Conservation (phyloP, 2,797 vertebrate species). For the Schizothorax lantsangensis region DNA sequence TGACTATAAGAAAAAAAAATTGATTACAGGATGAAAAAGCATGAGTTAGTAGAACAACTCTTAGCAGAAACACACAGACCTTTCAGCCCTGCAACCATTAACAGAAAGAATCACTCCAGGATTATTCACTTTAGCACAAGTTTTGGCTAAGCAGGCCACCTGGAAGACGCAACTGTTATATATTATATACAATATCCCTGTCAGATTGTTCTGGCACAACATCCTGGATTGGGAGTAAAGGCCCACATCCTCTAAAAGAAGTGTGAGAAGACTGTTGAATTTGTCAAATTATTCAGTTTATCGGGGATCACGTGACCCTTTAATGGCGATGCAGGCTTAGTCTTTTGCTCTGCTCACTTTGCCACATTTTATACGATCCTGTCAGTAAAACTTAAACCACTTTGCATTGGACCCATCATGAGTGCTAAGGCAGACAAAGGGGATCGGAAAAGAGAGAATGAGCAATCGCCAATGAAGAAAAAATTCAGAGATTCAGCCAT, state of each 20-base stretch:
- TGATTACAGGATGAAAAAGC: not conserved
- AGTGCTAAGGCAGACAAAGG: too few species aligned
- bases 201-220: conserved; percentile 6
- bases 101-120: conserved; percentile 4
- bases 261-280: not conserved
- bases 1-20: not conserved
- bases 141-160: not conserved
- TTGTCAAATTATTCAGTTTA: too few species aligned
- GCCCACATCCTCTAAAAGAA: not conserved
- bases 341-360: too few species aligned
- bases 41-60: not conserved
- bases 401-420: too few species aligned
- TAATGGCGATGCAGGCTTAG: too few species aligned
- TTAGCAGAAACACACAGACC: not conserved
- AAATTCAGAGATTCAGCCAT: too few species aligned
- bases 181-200: not conserved
- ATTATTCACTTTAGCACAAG: not conserved
- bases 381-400: too few species aligned
- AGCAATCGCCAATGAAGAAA: too few species aligned
- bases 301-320: too few species aligned
- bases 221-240: not conserved
- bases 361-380: too few species aligned
- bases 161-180: not conserved
- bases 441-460: too few species aligned
- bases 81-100: conserved; percentile 1